Base-by-base conservation (phyloP, 2,113 vertebrate genomes). In the Hemiprocne comata region DNA sequence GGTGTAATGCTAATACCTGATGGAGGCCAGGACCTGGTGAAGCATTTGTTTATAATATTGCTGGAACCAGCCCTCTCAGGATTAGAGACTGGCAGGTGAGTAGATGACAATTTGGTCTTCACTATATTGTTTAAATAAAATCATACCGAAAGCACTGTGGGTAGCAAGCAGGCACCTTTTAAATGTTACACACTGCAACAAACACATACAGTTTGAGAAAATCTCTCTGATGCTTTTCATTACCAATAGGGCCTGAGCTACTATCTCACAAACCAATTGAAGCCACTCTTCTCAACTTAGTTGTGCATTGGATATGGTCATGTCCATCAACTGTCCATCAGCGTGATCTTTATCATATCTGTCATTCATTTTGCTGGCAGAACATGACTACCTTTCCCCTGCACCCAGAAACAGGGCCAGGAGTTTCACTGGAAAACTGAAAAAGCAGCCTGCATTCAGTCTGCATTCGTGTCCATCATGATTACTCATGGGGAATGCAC, bases 61-160 rank as follows among this genome's bases (percentile, higher is more conserved):
- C 74, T 95, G 72, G 46, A 65, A 38, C 60, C 72, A 88, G 26
- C 36, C 57, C 29, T 90, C 31, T 75, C 57, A 85, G 70, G 70
- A 48, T 46, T 79, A 36, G 60, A 84, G 46, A 54, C 16, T 83
- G 85, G 42, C 67, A 73, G 46, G 34, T 73, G 69, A 36, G 19
- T 74, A 85, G 67, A 84, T 76, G 87, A 7, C 20, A 80, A 46
- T 90, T 80, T 93, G 79, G 72, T 86, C 65, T 92, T 90, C 51
- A 13, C 79, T 93, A 31, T 67, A 67, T 85, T 90, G 69, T 76
- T 91, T 73, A 80, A 77, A 85, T 79, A 87, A 83, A 94, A 60
- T 74, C 67, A 92, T 80, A 79, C 57, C 42, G 60, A 80, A 85
- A 40, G 46, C 58, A 29, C 74, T 29, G 50, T 65, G 69, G 46